Percentiles rank a stretch among this genome's conserved stretches.
These are phyloP conservation scores for Nesometra sesokonis DNA, from an alignment of 35 echinoderm and acorn worm genomes.

Conservation along the genomic window DNA sequence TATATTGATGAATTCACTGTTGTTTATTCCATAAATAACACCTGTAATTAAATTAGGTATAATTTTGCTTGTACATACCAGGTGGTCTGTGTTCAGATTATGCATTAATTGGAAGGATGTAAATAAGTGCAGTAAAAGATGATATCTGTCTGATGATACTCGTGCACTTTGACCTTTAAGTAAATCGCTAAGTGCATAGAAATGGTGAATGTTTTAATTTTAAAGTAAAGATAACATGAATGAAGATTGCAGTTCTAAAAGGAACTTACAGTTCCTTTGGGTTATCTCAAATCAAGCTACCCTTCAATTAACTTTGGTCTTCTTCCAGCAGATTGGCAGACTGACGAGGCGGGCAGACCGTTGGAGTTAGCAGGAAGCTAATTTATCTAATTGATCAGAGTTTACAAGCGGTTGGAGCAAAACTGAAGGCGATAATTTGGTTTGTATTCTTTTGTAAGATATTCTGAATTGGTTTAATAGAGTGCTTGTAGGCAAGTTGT, in stretches of 20 bases:
- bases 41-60: background rate
- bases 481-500: background rate
- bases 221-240: background rate
- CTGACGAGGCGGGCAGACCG: background rate
- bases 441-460: background rate
- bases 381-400: background rate
- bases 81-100: background rate
- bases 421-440: background rate
- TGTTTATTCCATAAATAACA: no score
- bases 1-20: no score
- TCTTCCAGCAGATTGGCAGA: background rate
- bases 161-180: background rate
- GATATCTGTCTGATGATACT: background rate
- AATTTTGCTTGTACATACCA: background rate
- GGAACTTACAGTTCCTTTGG: background rate
- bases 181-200: background rate
- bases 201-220: conserved; percentile 1
- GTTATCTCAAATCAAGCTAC: background rate
- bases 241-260: background rate
- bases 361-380: background rate
- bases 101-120: background rate
- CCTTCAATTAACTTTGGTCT: background rate
- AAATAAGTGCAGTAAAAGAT: background rate
- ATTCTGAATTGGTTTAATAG: background rate
- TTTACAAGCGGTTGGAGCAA: background rate